Evolutionary conservation across 2,797 vertebrate species (phyloP), one percentile per base, ranked within the genome.

Genomic region (Chelmon rostratus): DNA sequence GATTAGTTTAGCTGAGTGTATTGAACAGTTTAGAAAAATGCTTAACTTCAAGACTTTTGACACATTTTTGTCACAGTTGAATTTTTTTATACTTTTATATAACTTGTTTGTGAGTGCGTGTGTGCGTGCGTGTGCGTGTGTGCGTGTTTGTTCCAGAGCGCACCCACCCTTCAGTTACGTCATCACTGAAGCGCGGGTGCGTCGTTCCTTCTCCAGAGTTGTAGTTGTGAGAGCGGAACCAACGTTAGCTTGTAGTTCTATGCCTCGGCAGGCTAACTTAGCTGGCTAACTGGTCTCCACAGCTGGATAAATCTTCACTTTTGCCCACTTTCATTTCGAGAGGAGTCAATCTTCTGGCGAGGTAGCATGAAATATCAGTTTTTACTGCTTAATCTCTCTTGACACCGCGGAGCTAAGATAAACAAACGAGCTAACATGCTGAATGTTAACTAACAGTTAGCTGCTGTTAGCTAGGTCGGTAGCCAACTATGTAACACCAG

Each of bases 161-260:
- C 76, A 72, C 85, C 84, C 82, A 21, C 35, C 44, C 71, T 37
- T 50, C 5, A 13, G 3, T 2, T 46, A 87, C 89, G 86, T 90
- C 85, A 88, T 25, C 46, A 33, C 12, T 6, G 5, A 12, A 16
- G 84, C 49, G 77, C 74, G 78, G 61, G 71, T 9, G 11, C 75
- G 33, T 62, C n/a, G 15, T 18, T 76, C 90, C 83, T 74, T n/a
- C 52, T 37, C 47, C 44, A 65, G 76, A 87, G 80, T 88, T 90
- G 89, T 89, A 87, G 84, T 87, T 83, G 52, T 49, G 74, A 21
- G 42, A 66, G 83, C 81, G 15, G 57, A 35, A 8, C 38, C 28
- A 56, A 21, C 73, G 83, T 83, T 76, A 88, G 90, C 89, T 81
- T 87, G 78, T 81, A 87, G 87, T 91, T 74, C 57, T 73, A 37